Evolutionary conservation across 2,113 vertebrate species (phyloP).

Genomic region (Zootoca vivipara): DNA sequence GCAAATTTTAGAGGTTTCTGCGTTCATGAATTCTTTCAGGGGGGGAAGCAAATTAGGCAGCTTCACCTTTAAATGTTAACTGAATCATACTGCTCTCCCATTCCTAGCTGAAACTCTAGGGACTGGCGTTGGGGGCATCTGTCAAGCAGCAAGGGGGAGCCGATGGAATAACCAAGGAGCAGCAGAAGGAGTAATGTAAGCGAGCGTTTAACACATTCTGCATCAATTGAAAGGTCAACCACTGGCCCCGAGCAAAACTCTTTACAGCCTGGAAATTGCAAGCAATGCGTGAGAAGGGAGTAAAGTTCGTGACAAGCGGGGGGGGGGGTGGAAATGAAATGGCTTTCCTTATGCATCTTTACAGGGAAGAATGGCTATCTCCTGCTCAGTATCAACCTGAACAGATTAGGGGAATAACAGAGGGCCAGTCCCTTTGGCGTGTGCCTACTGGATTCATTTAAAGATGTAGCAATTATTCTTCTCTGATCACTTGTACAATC

Average conservation of each 20-base stretch:
- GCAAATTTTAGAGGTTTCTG: no score
- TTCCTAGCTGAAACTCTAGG: no score
- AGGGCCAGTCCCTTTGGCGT: background rate
- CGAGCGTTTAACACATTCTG: background rate
- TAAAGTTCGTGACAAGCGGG: background rate
- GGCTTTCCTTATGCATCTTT: conserved; percentile 7
- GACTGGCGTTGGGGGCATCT: background rate
- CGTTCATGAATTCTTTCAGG: no score
- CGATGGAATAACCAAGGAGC: background rate
- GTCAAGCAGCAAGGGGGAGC: background rate
- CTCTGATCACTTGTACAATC: background rate
- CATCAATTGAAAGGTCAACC: background rate
- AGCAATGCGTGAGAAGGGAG: background rate
- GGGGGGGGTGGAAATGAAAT: background rate
- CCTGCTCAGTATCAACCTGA: background rate
- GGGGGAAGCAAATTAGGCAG: no score
- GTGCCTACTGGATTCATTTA: conserved; percentile 28
- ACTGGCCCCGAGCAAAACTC: background rate
- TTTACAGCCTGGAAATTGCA: background rate
- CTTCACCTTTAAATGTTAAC: no score
- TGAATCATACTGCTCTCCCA: no score
- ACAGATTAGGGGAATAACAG: background rate
- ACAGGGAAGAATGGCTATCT: background rate
- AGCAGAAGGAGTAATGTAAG: background rate
- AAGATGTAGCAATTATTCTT: background rate